A percentile compares a stretch with the other conserved stretches of the same genome.
These are phyloP conservation scores for Lacanobia wlatinum DNA, from an alignment of 2,888 invertebrate species.

Conservation along the genomic window DNA sequence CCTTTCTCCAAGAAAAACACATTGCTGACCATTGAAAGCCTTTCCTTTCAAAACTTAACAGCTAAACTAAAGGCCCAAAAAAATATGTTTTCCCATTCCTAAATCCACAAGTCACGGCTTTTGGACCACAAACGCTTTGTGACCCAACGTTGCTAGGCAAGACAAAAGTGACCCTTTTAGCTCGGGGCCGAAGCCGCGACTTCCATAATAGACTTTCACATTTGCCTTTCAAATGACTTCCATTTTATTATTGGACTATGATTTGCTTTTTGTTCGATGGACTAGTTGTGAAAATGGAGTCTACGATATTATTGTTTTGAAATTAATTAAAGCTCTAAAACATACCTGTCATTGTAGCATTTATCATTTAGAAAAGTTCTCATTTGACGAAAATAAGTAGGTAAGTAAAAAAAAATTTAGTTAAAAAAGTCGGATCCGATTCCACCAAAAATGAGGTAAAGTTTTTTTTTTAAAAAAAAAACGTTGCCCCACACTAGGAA, in stretches of 20 bases:
- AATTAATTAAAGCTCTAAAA: background rate
- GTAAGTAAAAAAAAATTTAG: too few species aligned
- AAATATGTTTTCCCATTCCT: constrained; percentile 10
- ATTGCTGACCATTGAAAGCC: background rate
- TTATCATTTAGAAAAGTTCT: too few species aligned
- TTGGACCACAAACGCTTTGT: constrained; percentile 60
- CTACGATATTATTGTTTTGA: background rate
- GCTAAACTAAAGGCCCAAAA: background rate
- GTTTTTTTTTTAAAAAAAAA: too few species aligned
- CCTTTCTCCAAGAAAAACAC: background rate
- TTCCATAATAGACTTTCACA: constrained; percentile 54
- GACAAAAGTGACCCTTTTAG: constrained; percentile 64
- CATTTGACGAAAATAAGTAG: too few species aligned
- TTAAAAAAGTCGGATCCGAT: too few species aligned
- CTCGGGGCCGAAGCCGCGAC: constrained; percentile 21
- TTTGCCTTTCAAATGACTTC: constrained; percentile 57
- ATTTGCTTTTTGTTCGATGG: constrained; percentile 30
- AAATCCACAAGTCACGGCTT: constrained; percentile 37
- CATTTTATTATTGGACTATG: constrained; percentile 39
- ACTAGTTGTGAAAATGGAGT: background rate
- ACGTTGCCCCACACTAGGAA: too few species aligned
- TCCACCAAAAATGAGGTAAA: too few species aligned
- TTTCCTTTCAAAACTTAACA: constrained; percentile 8
- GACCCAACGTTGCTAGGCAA: constrained; percentile 49
- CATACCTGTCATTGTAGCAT: too few species aligned